phyloP scores from a whole-genome alignment of 1,140 invertebrate species.

The Zaprionus ornatus region DNA sequence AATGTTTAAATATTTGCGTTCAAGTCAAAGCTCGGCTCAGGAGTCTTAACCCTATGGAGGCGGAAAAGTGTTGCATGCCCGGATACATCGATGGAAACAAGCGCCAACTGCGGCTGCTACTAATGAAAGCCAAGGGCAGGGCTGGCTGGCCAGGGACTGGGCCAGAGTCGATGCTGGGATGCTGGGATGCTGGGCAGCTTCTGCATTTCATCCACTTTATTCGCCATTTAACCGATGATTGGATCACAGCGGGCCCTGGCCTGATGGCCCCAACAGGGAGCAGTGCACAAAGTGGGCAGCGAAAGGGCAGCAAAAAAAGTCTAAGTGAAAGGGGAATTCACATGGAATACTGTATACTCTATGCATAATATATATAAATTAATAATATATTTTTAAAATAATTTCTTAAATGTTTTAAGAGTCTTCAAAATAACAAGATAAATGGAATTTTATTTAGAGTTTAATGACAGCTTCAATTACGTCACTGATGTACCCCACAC shows the following conservation, averaged over 20 bases:
- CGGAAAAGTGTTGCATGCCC: slow-evolving; percentile 70
- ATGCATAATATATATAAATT: background rate
- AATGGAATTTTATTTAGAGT: too few relatives aligned
- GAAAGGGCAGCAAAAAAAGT: slow-evolving; percentile 40
- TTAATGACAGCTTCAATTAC: background rate
- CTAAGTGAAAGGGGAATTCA: background rate
- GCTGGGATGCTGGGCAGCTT: background rate
- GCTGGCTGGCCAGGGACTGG: background rate
- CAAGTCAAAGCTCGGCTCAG: background rate
- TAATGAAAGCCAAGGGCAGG: slow-evolving; percentile 64
- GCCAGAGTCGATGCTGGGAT: background rate
- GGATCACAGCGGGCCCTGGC: slow-evolving; percentile 58
- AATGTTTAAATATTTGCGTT: slow-evolving; percentile 67
- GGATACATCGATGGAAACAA: slow-evolving; percentile 60
- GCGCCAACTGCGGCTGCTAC: slow-evolving; percentile 49
- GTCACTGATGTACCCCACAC: slow-evolving; percentile 15
- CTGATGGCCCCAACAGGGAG: slow-evolving; percentile 19
- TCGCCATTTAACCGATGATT: slow-evolving; percentile 79
- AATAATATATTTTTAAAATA: background rate
- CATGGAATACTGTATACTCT: slow-evolving; percentile 6
- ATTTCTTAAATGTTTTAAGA: background rate
- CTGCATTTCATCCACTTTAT: slow-evolving; percentile 54
- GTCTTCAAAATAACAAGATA: too few relatives aligned
- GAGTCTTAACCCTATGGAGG: slow-evolving; percentile 33
- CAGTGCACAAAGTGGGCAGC: slow-evolving; percentile 36